These are phyloP conservation scores for Geodia barretti DNA, from an alignment of 37 sponge, comb jelly and placozoan genomes.

Conservation along the genomic window DNA sequence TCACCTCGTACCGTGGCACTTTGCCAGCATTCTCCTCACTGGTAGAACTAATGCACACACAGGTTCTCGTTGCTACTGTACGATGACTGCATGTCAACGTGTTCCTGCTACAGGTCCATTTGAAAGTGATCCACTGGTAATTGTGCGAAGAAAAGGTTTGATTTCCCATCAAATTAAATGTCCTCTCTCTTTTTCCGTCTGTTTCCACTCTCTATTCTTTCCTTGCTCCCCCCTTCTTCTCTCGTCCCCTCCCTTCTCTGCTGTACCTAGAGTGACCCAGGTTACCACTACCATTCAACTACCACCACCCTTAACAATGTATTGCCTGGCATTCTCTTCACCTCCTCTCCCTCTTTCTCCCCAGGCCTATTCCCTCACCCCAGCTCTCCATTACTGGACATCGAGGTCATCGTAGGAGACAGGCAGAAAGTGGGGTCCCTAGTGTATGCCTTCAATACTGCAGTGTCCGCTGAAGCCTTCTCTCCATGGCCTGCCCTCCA, in stretches of 20 bases:
- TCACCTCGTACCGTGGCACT: constrained; percentile 80
- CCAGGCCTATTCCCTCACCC: constrained; percentile 52
- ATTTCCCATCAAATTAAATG: no score
- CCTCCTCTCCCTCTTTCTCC: neutral
- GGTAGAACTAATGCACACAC: constrained; percentile 10
- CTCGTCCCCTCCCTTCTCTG: neutral
- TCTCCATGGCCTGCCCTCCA: constrained; percentile 51
- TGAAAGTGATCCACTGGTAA: no score
- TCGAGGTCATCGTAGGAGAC: constrained; percentile 77
- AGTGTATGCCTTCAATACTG: constrained; percentile 43
- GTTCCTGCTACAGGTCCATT: neutral
- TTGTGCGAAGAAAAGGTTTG: no score
- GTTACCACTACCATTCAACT: neutral
- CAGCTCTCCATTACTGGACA: constrained; percentile 66
- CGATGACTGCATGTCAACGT: neutral
- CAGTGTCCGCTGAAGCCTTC: constrained; percentile 3
- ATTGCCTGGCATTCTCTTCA: neutral
- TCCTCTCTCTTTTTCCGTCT: no score
- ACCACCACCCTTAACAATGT: neutral
- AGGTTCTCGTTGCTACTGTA: neutral
- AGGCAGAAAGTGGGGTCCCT: constrained; percentile 8
- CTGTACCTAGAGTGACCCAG: neutral
- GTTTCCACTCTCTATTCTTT: no score
- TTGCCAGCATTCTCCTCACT: constrained; percentile 46
- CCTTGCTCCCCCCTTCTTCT: neutral